These are phyloP conservation scores for Drosophila trichaetosa DNA, from an alignment of 2,888 invertebrate species.

Conservation along the genomic window DNA sequence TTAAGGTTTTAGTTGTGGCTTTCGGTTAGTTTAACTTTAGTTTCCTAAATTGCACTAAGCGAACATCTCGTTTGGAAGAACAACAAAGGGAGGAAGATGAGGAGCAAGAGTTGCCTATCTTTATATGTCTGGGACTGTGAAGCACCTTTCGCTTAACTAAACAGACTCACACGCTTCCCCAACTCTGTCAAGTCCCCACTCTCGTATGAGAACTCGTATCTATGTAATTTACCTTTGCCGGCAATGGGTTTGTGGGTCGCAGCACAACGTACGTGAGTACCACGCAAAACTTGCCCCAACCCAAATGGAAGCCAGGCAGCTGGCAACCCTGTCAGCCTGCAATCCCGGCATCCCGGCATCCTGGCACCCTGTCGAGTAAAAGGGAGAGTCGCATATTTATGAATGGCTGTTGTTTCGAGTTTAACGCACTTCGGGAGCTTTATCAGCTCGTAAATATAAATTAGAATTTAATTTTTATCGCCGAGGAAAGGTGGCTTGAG, in stretches of 20 bases:
- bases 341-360: constrained; percentile 5
- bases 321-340: constrained; percentile 29
- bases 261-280: constrained; percentile 50
- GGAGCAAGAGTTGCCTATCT: constrained; percentile 1
- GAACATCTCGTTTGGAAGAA: constrained; percentile 29
- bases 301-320: constrained; percentile 12
- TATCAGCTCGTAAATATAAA: constrained; percentile 81
- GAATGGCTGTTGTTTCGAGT: constrained; percentile 72
- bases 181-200: neutral
- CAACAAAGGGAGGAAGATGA: constrained; percentile 25
- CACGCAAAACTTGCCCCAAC: constrained; percentile 56
- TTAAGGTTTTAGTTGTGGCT: constrained; percentile 26
- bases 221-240: constrained; percentile 39
- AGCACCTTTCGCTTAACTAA: constrained; percentile 66
- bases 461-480: constrained; percentile 80
- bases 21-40: constrained; percentile 22
- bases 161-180: constrained; percentile 40
- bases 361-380: constrained; percentile 28
- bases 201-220: constrained; percentile 34
- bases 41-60: constrained; percentile 35
- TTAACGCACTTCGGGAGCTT: constrained; percentile 72
- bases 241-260: constrained; percentile 58
- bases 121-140: constrained; percentile 19
- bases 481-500: constrained; percentile 49
- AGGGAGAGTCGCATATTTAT: constrained; percentile 65